Evolutionary conservation across 1,140 invertebrate species (phyloP).

Genomic region (Rhynchophorus ferrugineus): DNA sequence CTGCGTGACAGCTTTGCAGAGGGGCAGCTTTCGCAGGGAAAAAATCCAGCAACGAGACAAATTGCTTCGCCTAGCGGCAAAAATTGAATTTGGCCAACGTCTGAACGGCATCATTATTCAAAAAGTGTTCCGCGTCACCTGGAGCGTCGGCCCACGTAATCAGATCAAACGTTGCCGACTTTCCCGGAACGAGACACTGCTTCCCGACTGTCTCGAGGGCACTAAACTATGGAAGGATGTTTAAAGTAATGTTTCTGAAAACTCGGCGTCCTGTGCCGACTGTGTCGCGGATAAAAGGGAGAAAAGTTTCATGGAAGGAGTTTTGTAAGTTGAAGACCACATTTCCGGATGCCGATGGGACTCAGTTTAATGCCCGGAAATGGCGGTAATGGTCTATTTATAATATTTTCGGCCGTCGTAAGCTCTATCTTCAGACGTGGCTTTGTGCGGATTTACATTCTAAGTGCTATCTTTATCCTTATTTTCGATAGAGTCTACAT

Average conservation of each 20-base stretch:
- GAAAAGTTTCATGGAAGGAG: not conserved
- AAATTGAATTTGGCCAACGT: conserved; percentile 20
- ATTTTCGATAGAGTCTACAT: no score
- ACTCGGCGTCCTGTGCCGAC: conserved; percentile 7
- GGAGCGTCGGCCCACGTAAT: conserved; percentile 21
- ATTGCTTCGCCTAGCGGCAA: conserved; percentile 18
- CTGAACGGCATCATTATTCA: conserved; percentile 21
- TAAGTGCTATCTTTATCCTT: no score
- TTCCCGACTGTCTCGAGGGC: conserved; percentile 1
- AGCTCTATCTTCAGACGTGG: no score
- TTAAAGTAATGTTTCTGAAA: conserved; percentile 13
- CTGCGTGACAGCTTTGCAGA: not conserved
- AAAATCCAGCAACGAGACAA: conserved; percentile 14
- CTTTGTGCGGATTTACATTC: no score
- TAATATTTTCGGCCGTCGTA: no score
- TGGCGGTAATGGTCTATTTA: no score
- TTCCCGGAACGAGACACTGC: not conserved
- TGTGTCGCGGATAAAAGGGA: not conserved
- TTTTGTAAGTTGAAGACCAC: not conserved
- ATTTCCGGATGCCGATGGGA: no score
- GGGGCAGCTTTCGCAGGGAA: not conserved
- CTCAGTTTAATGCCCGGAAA: no score
- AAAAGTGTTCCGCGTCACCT: conserved; percentile 20
- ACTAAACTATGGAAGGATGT: conserved; percentile 14
- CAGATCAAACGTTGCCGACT: conserved; percentile 18